Base-by-base conservation (phyloP, 2,113 vertebrate species). In the Apistogramma diplotaenia region DNA sequence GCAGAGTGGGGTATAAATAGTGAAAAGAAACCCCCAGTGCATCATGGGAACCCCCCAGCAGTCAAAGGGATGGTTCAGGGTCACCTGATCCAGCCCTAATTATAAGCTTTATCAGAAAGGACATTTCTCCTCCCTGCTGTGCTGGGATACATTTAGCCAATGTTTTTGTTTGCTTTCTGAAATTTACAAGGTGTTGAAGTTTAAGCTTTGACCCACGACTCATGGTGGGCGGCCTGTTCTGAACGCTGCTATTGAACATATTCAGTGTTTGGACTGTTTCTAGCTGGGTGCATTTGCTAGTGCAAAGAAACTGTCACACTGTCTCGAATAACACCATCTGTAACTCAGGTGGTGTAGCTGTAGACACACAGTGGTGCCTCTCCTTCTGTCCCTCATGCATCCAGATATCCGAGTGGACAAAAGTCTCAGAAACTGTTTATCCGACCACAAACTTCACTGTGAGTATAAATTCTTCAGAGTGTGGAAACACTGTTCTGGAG, bases 391-490 rank as follows among this genome's bases (percentile, higher is more conserved):
- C 75, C 55, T 74, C 59, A 88, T 83, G 71, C 74, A 78, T 70
- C 75, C 61, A 61, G 15, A 53, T 4, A 58, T 83, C 80, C 62
- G 77, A 75, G 71, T 18, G 76, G 82, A 78, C 77, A 35, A 54
- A 53, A 18, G 73, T 49, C 77, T 71, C 59, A 46, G 58, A 80
- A 82, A 62, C 67, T 31, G 1, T 85, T 91, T 85, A 84, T 85
- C 76, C 79, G 57, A 84, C 83, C 87, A 60, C 23, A 31, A 73
- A 82, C 73, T 62, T 76, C 51, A 27, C 81, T 56, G 76, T 60
- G 79, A 79, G 78, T 89, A 84, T 77, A 82, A 87, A 85, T 81
- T 81, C 11, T 23, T 18, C 8, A 5, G 70, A 59, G 40, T 83
- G 15, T 67, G 53, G 59, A 60, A 75, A 35, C 57, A 8, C 71